Evolutionary conservation across 1,140 invertebrate species (phyloP), one percentile per base, ranked within the genome.

Genomic region (Drusus annulatus): DNA sequence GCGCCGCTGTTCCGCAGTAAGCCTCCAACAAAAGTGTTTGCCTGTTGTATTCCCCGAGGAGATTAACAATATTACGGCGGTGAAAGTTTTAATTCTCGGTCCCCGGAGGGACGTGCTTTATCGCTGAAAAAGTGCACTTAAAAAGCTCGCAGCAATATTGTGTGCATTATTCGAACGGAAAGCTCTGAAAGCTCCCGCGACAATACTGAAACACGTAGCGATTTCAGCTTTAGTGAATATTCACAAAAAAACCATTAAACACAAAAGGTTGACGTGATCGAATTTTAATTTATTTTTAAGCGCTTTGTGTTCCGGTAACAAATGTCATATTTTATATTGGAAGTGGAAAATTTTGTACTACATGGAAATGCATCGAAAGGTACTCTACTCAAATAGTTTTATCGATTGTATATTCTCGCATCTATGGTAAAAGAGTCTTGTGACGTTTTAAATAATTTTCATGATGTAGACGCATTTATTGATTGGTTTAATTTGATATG

Each of bases 81-180:
- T 15, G 23, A 25, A 28, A 31, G 62, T 65, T 65, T 65, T 28
- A 65, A 60, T 21, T 60, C 56, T 23, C 56, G 23, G 56, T 60
- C 62, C 25, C 7, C 25, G 21, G 16, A 28, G 62, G 56, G 56
- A 60, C 62, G 65, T 50, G 28, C 65, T 69, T 45, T 50, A 69
- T 50, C 36, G 19, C 23, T 69, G 16, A 69, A 69, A 69, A 50
- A 69, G n/a, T 69, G 65, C 65, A 69, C 36, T 69, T 69, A 69
- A 69, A 69, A 69, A 69, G 36, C 36, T 69, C 17, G 31, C 65
- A 69, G 8, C 63, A 69, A 69, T 69, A 69, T 69, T 69, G 36
- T 69, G 28, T 45, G 65, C 31, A 69, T 69, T 69, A 50, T 69
- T 69, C 65, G 6, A 50, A n/a, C 62, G 21, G 16, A 69, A 69